Evolutionary conservation across 2,888 invertebrate species (phyloP), one percentile per base, ranked within the genome.

Genomic region (Eupeodes latifasciatus): DNA sequence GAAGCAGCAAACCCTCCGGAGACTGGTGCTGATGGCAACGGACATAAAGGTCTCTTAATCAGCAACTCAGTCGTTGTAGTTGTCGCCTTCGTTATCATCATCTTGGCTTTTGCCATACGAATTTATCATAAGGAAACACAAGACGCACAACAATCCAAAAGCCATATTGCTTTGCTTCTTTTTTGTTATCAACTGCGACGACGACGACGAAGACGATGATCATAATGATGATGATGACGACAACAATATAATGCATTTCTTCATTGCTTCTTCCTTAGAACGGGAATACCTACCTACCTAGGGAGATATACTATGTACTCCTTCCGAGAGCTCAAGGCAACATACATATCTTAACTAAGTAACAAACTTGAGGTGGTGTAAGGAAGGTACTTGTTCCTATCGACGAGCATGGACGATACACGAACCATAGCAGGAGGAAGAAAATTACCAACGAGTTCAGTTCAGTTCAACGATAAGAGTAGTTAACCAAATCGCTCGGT

Each of bases 401-500:
- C 34, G n/a, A 51, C 16, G 27, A 27, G 27, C 1, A 27, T 0
- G 2, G 11, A 47, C 10, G 47, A 47, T 40, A 19, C 4, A 49
- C 47, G 34, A 57, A 57, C 40, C 40, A 62, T 36, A 59, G 80
- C 66, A 53, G 10, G 47, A 55, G 75, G 71, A 78, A 49, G 76
- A 69, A 77, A 81, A 81, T 81, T 72, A 84, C 59, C 47, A 59
- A 47, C 80, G 84, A 84, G 87, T 87, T 87, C 84, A 87, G 84
- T 84, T 84, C 77, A 80, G 87, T 87, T 87, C 87, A 87, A 84
- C 84, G 84, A 87, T 71, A 55, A 69, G 77, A 61, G 66, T 66
- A 84, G 87, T 87, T 87, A 87, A 80, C 80, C 67, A 87, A 87
- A 87, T 87, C 84, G 84, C 49, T 76, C 80, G 80, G 77, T 81